Evolutionary conservation across 2,888 invertebrate species (phyloP).

Genomic region (Amphipoea oculea): DNA sequence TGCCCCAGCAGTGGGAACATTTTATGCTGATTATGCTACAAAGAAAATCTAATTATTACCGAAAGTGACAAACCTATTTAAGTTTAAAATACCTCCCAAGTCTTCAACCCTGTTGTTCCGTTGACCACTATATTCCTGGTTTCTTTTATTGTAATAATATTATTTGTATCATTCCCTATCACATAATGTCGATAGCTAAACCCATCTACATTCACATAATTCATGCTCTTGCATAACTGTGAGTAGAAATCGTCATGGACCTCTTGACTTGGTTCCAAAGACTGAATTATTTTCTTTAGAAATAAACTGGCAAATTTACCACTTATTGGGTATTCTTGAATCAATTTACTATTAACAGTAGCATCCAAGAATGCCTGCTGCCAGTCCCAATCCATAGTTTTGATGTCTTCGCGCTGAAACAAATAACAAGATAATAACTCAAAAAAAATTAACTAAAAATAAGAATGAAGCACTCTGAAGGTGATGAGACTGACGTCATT

Average conservation of each 20-base stretch:
- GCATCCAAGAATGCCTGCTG: conserved; percentile 91
- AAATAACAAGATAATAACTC: background rate
- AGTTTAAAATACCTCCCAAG: conserved; percentile 92
- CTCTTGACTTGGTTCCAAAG: conserved; percentile 90
- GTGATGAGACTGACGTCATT: background rate
- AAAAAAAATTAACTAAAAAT: no score
- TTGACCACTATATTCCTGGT: conserved; percentile 93
- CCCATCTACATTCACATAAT: conserved; percentile 71
- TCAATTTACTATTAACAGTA: conserved; percentile 90
- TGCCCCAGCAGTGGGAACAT: background rate
- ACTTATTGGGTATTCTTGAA: conserved; percentile 91
- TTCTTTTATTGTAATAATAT: conserved; percentile 92
- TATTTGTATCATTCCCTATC: conserved; percentile 77
- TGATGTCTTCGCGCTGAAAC: conserved; percentile 78
- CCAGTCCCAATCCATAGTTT: conserved; percentile 83
- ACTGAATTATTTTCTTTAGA: conserved; percentile 91
- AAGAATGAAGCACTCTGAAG: background rate
- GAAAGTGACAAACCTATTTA: conserved; percentile 46
- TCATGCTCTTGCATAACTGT: conserved; percentile 89
- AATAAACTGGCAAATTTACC: conserved; percentile 91
- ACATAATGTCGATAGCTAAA: conserved; percentile 92
- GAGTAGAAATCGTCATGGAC: conserved; percentile 92
- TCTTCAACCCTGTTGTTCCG: conserved; percentile 95
- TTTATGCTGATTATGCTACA: background rate
- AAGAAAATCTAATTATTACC: conserved; percentile 11